Evolutionary conservation across 2,888 invertebrate genomes (phyloP).

Genomic region (Acanthosepion esculentum): DNA sequence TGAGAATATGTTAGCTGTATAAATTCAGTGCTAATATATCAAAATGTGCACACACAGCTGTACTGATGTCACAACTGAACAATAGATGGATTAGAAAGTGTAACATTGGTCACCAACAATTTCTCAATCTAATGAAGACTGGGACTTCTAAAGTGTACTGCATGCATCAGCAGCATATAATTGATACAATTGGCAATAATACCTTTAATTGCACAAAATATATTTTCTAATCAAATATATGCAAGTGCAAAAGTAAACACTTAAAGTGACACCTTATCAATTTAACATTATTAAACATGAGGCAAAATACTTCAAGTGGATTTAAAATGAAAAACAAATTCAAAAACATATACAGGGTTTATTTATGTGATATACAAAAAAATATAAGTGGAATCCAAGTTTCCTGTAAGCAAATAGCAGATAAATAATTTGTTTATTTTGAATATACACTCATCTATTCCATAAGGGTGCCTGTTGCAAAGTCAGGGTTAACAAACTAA

Average conservation of each 20-base stretch:
- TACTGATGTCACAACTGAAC: no score
- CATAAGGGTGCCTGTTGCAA: background rate
- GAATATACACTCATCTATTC: constrained; percentile 12
- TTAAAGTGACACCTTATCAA: no score
- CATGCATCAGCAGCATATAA: no score
- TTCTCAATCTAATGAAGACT: no score
- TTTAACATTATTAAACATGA: background rate
- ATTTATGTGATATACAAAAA: background rate
- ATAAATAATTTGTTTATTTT: constrained; percentile 15
- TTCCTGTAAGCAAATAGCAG: background rate
- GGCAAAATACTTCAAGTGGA: background rate
- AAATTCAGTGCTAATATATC: background rate
- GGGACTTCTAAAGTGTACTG: no score
- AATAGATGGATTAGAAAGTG: no score
- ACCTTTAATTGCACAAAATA: no score
- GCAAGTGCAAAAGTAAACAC: no score
- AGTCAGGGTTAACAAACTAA: background rate
- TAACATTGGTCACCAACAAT: no score
- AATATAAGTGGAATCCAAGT: background rate
- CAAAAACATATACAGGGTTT: background rate
- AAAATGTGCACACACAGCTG: no score
- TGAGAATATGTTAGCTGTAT: background rate
- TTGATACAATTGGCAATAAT: no score
- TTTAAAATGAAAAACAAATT: background rate
- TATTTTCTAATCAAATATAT: no score